A percentile compares a stretch with the other conserved stretches of the same genome.
Evolutionary conservation across 2,797 vertebrate species (phyloP).

Genomic region (Bothrops alternatus): DNA sequence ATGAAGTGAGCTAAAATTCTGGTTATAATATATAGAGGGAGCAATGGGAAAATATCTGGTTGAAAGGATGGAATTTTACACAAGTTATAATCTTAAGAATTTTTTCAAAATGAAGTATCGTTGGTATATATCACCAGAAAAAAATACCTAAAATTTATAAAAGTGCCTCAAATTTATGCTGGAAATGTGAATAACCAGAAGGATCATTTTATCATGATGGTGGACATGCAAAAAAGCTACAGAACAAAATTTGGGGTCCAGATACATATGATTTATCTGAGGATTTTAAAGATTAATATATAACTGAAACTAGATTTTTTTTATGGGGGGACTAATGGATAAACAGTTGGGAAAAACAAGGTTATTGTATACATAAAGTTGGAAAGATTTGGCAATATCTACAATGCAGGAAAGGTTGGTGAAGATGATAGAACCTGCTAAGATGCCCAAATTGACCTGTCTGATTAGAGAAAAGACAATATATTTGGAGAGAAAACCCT

Average conservation of each 20-base stretch:
- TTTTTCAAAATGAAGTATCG: neutral
- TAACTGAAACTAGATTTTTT: neutral
- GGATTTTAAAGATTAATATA: neutral
- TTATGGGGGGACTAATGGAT: neutral
- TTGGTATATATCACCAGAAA: neutral
- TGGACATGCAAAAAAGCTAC: neutral
- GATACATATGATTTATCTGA: neutral
- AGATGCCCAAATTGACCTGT: neutral
- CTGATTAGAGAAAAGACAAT: neutral
- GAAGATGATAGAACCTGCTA: neutral
- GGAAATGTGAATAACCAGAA: neutral
- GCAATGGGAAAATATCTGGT: neutral
- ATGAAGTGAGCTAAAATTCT: neutral
- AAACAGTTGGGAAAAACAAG: neutral
- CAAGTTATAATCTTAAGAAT: neutral
- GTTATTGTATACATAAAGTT: neutral
- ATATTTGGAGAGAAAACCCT: neutral
- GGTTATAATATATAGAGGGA: neutral
- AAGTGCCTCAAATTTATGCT: neutral
- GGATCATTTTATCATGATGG: neutral
- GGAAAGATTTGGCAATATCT: neutral
- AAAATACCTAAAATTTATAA: neutral
- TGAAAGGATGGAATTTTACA: neutral
- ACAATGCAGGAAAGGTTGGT: neutral
- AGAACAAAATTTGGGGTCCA: neutral